phyloP scores from a whole-genome alignment of 2,888 invertebrate genomes.

The Eristalis tenax region DNA sequence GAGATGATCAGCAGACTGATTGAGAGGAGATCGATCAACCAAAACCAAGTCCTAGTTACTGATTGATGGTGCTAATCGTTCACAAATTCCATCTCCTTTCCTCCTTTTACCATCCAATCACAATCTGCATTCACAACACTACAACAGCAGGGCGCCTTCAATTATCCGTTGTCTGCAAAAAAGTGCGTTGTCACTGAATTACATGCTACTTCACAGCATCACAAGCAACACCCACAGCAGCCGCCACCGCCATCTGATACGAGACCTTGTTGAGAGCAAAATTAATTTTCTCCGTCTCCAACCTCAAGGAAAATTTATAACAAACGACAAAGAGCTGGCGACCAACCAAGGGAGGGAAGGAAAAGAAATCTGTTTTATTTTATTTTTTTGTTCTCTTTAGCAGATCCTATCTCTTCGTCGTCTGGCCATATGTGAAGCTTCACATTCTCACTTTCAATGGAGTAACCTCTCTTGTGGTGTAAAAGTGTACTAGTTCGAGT shows the following conservation, averaged over 20 bases:
- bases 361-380: not conserved
- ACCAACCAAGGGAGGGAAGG: not conserved
- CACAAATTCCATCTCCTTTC: not conserved
- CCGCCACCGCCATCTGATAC: slow-evolving; percentile 8
- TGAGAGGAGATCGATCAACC: too few relatives aligned
- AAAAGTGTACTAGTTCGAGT: slow-evolving; percentile 53
- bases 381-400: not conserved
- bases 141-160: not conserved
- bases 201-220: slow-evolving; percentile 6
- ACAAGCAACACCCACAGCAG: slow-evolving; percentile 5
- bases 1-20: too few relatives aligned
- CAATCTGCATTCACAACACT: not conserved
- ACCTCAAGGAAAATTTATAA: slow-evolving; percentile 9
- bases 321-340: not conserved
- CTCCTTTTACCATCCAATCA: not conserved
- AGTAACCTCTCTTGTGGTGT: slow-evolving; percentile 51
- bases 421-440: slow-evolving; percentile 24
- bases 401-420: slow-evolving; percentile 42
- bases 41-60: not conserved
- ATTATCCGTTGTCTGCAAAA: not conserved
- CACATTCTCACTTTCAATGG: slow-evolving; percentile 54
- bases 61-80: not conserved
- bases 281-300: slow-evolving; percentile 20
- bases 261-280: slow-evolving; percentile 26
- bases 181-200: not conserved